phyloP scores from a whole-genome alignment of 2,888 invertebrate species.

The Chymomyza caudatula region DNA sequence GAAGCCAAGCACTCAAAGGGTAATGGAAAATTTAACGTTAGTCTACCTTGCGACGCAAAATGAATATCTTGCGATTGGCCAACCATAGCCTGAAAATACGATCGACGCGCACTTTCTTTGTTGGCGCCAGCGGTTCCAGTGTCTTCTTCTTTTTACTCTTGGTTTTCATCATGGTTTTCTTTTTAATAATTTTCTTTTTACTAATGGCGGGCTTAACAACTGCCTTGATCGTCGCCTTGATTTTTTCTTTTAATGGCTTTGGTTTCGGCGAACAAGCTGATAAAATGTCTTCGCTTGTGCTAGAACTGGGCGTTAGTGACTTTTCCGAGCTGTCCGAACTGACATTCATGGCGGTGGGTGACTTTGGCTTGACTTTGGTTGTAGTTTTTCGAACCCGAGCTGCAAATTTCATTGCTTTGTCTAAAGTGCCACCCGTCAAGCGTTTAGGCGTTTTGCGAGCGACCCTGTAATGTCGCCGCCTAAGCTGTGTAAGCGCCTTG shows the following conservation, averaged over 20 bases:
- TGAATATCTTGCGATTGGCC: conserved; percentile 63
- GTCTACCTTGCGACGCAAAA: conserved; percentile 55
- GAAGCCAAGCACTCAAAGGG: too few species aligned
- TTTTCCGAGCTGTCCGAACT: conserved; percentile 11
- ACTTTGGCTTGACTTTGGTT: neutral
- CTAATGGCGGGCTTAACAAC: neutral
- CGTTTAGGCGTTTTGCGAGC: conserved; percentile 33
- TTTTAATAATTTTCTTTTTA: neutral
- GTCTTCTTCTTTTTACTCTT: conserved; percentile 40
- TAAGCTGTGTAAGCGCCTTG: conserved; percentile 47
- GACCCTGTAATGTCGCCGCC: conserved; percentile 47
- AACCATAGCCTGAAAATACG: conserved; percentile 68
- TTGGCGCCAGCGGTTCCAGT: conserved; percentile 7
- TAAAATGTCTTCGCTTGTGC: conserved; percentile 1
- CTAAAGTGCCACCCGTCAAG: conserved; percentile 20
- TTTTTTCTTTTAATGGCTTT: neutral
- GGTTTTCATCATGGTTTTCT: conserved; percentile 6
- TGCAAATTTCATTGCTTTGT: neutral
- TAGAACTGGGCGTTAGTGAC: neutral
- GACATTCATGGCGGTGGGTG: neutral
- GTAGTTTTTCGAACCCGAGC: neutral
- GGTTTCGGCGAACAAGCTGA: conserved; percentile 18
- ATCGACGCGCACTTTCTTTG: conserved; percentile 41
- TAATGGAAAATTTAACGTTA: neutral
- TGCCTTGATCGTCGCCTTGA: neutral